Conservation (phyloP, 1,140 invertebrate genomes). For the Zelostemma sp. region DNA sequence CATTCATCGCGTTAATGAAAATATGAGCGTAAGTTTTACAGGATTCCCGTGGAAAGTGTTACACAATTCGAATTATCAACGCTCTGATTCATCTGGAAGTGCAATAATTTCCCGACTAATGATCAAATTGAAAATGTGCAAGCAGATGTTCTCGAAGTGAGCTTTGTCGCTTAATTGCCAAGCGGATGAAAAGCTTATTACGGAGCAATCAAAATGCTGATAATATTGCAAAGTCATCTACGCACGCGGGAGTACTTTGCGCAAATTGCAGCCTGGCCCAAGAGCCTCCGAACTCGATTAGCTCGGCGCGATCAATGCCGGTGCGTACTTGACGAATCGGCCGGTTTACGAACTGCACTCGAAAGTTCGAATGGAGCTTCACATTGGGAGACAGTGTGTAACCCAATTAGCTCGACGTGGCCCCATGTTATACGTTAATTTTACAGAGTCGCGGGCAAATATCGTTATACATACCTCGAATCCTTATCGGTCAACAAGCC, state of each 20-base stretch:
- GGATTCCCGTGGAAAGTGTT: too few relatives aligned
- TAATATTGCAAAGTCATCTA: conserved; percentile 19
- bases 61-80: too few relatives aligned
- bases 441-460: background rate
- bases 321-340: conserved; percentile 9
- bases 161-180: conserved; percentile 22
- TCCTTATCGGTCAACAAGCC: conserved; percentile 7
- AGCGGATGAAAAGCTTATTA: conserved; percentile 31
- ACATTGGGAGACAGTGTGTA: conserved; percentile 11
- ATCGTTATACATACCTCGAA: background rate
- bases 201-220: conserved; percentile 36
- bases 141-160: too few relatives aligned
- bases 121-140: too few relatives aligned
- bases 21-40: too few relatives aligned
- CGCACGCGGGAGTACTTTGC: conserved; percentile 32
- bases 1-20: too few relatives aligned
- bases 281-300: conserved; percentile 32
- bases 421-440: conserved; percentile 13
- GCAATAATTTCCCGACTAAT: too few relatives aligned
- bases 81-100: too few relatives aligned
- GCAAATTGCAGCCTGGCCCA: conserved; percentile 23
- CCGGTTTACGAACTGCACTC: conserved; percentile 21
- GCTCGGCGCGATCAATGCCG: conserved; percentile 14
- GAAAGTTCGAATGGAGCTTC: conserved; percentile 17
- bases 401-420: conserved; percentile 23